These are phyloP conservation scores for Agrochola litura DNA, from an alignment of 2,888 invertebrate genomes.

Conservation along the genomic window DNA sequence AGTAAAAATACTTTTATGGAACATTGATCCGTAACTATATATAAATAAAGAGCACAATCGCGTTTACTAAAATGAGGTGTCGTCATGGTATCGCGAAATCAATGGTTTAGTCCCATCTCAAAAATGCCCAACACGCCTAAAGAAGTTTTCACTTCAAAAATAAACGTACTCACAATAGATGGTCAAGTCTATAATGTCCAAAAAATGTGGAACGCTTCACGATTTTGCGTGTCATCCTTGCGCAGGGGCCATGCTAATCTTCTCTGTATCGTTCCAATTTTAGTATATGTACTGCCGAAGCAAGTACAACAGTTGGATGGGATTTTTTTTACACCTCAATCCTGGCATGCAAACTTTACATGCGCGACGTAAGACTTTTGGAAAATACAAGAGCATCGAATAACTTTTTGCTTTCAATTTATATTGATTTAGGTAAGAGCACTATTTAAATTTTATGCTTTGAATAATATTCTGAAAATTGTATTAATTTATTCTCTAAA, in stretches of 20 bases:
- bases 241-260: conserved; percentile 82
- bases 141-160: too few species aligned
- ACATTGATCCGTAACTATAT: too few species aligned
- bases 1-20: too few species aligned
- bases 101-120: too few species aligned
- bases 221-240: conserved; percentile 82
- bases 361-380: conserved; percentile 18
- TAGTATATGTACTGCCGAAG: conserved; percentile 83
- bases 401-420: rapidly evolving
- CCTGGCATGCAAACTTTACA: rapidly evolving
- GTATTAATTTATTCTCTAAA: rapidly evolving
- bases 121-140: too few species aligned
- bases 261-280: conserved; percentile 82
- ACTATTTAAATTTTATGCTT: rapidly evolving
- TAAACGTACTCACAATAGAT: neutral
- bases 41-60: too few species aligned
- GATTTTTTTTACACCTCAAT: rapidly evolving
- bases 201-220: conserved; percentile 81
- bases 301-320: conserved; percentile 58
- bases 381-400: rapidly evolving
- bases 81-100: too few species aligned
- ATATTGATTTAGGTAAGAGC: rapidly evolving
- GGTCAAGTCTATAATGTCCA: conserved; percentile 48
- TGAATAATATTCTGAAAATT: neutral
- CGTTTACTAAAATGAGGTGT: too few species aligned